Evolutionary conservation across 2,113 vertebrate genomes (phyloP), one percentile per base, ranked within the genome.

Genomic region (Hippolais icterina): DNA sequence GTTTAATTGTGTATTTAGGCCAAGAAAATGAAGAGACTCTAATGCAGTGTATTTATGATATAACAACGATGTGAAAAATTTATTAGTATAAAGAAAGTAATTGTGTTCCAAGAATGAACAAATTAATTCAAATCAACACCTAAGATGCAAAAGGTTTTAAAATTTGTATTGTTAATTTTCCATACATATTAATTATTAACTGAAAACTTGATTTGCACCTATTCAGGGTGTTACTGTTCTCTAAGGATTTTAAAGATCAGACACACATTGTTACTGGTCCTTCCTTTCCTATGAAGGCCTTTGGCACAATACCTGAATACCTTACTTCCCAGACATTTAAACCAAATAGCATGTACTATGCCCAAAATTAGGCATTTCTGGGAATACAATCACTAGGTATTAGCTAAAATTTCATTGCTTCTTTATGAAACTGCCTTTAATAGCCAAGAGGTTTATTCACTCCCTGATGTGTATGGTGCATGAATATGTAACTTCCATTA

Each of bases 1-100:
- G 69, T 95, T 93, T 97, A 97, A 98, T 95, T 96, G 94, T 87
- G 93, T 50, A 87, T 92, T 97, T 94, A 94, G 57, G 69, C 92
- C 56, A 96, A 78, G 87, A 97, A 93, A 96, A 82, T 94, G 78
- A 95, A 96, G 64, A 95, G 70, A 88, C 53, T 80, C 76, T 96
- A 96, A 97, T 96, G 94, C 10, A 17, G 77, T 95, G 44, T 93
- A 90, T 96, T 97, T 97, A 74, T 95, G 87, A 96, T 89, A 97
- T 84, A 95, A 89, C 61, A 92, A 91, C n/a, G 18, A 59, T 76
- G 72, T 95, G 82, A 93, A 95, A 97, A 97, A 90, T 77, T 82
- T 64, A 96, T 94, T 96, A 94, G 68, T 46, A 71, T 72, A 93
- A 92, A 97, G 88, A 72, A 21, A 84, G 28, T 54, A 88, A 74